phyloP scores from a whole-genome alignment of 1,140 invertebrate genomes.

The Orussus abietinus region DNA sequence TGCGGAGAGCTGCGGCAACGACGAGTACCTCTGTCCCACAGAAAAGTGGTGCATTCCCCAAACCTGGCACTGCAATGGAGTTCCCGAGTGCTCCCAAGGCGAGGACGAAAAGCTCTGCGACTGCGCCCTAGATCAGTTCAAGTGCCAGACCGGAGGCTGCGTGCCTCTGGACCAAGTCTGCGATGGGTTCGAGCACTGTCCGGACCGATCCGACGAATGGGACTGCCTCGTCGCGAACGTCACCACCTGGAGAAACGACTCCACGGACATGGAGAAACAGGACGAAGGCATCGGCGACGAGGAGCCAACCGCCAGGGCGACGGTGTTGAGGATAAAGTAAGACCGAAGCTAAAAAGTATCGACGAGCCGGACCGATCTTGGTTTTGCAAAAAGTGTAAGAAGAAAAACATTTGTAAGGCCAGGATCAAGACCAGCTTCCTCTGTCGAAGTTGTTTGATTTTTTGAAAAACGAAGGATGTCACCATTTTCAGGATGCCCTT shows the following conservation, averaged over 20 bases:
- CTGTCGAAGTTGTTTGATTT: no score
- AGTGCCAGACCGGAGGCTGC: slow-evolving; percentile 59
- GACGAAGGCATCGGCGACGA: slow-evolving; percentile 9
- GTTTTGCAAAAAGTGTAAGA: neutral
- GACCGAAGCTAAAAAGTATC: no score
- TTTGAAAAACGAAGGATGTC: slow-evolving; percentile 5
- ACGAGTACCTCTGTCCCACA: slow-evolving; percentile 57
- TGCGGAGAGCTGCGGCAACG: slow-evolving; percentile 53
- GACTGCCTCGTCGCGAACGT: slow-evolving; percentile 47
- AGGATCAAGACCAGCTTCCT: no score
- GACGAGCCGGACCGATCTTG: no score
- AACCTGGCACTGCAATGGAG: slow-evolving; percentile 62
- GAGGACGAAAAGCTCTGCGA: slow-evolving; percentile 65
- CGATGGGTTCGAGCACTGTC: slow-evolving; percentile 61
- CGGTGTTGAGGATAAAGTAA: slow-evolving; percentile 41
- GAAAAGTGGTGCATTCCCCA: slow-evolving; percentile 58
- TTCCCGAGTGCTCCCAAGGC: slow-evolving; percentile 59
- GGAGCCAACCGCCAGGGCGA: slow-evolving; percentile 10
- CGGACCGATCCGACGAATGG: slow-evolving; percentile 65
- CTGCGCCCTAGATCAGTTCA: slow-evolving; percentile 57
- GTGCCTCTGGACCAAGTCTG: slow-evolving; percentile 55
- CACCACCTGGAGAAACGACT: slow-evolving; percentile 21
- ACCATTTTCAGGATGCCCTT: slow-evolving; percentile 36
- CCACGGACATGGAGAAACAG: slow-evolving; percentile 4
- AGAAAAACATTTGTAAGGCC: slow-evolving; percentile 6